Conservation (phyloP, 2,113 vertebrate genomes). For the Arvicanthis niloticus region DNA sequence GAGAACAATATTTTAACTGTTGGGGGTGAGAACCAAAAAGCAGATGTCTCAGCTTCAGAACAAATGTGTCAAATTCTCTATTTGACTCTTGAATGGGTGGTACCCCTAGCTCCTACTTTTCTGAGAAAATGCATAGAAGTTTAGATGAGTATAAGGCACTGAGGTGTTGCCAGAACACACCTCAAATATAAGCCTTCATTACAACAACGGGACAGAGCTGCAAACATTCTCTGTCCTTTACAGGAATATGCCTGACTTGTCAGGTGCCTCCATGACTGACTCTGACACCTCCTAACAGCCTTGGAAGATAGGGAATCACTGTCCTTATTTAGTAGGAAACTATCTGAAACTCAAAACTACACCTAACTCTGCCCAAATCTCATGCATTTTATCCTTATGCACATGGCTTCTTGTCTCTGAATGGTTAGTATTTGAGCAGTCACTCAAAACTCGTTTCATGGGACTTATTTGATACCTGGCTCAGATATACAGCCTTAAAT, state of each 20-base stretch:
- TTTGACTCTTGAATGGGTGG: not conserved
- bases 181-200: not conserved
- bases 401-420: not conserved
- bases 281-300: not conserved
- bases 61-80: not conserved
- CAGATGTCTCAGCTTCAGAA: not conserved
- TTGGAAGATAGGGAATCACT: not conserved
- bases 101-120: not conserved
- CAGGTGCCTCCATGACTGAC: not conserved
- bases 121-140: not conserved
- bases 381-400: not conserved
- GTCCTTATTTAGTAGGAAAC: conserved; percentile 14
- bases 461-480: not conserved
- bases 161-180: not conserved
- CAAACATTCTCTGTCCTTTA: not conserved
- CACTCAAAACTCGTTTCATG: not conserved
- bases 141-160: not conserved
- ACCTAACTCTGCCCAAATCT: not conserved
- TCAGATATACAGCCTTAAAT: not conserved
- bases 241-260: not conserved
- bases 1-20: not conserved
- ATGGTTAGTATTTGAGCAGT: not conserved
- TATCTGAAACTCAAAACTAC: not conserved
- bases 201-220: not conserved
- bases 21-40: not conserved